Conservation (phyloP, 2,797 vertebrate species). For the Chiloscyllium punctatum region DNA sequence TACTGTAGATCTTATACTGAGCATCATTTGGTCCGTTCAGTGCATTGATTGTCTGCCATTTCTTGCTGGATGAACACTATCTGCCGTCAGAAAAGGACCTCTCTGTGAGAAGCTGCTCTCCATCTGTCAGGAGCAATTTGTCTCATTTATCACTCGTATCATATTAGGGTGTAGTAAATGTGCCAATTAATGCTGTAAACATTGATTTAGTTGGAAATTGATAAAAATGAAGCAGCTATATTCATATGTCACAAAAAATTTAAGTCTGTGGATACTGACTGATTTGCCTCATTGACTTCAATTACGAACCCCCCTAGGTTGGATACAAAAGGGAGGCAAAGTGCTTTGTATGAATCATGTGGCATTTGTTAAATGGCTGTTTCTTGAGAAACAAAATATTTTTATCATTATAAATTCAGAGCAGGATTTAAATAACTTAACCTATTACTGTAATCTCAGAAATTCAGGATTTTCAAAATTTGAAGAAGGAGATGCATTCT, state of each 20-base stretch:
- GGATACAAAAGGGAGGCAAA: conserved; percentile 42
- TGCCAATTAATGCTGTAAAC: conserved; percentile 53
- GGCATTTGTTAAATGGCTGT: conserved; percentile 60
- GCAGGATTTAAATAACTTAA: background rate
- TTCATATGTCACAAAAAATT: conserved; percentile 46
- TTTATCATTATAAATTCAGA: conserved; percentile 18
- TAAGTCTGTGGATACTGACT: conserved; percentile 54
- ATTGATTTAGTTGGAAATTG: conserved; percentile 52
- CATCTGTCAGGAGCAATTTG: conserved; percentile 36
- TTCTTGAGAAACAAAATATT: conserved; percentile 51
- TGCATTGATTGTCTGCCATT: conserved; percentile 32
- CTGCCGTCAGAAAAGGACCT: background rate
- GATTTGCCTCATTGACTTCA: conserved; percentile 57
- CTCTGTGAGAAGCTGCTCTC: conserved; percentile 38
- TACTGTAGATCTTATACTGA: conserved; percentile 23
- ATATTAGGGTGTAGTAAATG: conserved; percentile 47
- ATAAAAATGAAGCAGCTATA: conserved; percentile 49
- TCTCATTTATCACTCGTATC: conserved; percentile 44
- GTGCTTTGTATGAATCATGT: conserved; percentile 23
- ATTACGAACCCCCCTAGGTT: conserved; percentile 53
- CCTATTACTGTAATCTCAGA: background rate
- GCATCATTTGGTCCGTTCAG: background rate
- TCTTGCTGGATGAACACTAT: conserved; percentile 22
- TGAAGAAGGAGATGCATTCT: background rate
- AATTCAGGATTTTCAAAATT: background rate